Evolutionary conservation across 2,888 invertebrate genomes (phyloP).

Genomic region (Pheosia tremula): DNA sequence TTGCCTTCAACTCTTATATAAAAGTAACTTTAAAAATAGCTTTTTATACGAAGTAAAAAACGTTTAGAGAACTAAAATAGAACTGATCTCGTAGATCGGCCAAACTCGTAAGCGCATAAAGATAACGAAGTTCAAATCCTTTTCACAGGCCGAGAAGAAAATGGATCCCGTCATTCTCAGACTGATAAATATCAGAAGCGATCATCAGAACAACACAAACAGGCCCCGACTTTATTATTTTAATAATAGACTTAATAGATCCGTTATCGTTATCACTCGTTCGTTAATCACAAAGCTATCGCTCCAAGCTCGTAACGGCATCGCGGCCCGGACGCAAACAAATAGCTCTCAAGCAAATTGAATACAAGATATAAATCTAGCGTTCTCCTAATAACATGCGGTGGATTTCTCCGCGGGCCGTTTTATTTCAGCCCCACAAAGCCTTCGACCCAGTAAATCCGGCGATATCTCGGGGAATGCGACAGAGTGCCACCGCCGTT

Average conservation of each 20-base stretch:
- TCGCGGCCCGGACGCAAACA: constrained; percentile 56
- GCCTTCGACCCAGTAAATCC: constrained; percentile 79
- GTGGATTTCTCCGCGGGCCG: constrained; percentile 79
- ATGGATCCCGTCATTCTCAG: not conserved
- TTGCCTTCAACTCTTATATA: too few species aligned
- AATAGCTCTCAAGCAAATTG: constrained; percentile 79
- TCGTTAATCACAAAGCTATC: constrained; percentile 56
- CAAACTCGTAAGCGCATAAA: not conserved
- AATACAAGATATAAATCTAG: constrained; percentile 81
- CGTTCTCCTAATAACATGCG: constrained; percentile 75
- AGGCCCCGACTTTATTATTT: constrained; percentile 23
- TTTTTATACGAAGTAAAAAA: not conserved
- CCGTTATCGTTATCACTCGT: constrained; percentile 36
- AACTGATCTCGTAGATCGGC: not conserved
- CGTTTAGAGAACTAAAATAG: not conserved
- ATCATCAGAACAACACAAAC: constrained; percentile 13
- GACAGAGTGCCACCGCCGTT: constrained; percentile 73
- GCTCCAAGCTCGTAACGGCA: constrained; percentile 49
- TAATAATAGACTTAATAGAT: constrained; percentile 33
- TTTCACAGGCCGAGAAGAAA: constrained; percentile 2
- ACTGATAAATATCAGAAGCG: constrained; percentile 6
- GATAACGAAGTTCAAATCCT: constrained; percentile 4
- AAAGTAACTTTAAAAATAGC: not conserved
- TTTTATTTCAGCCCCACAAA: constrained; percentile 78
- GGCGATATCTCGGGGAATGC: constrained; percentile 75